Evolutionary conservation across 2,888 invertebrate species (phyloP), one percentile per base, ranked within the genome.

Genomic region (Liodrosophila aerea): DNA sequence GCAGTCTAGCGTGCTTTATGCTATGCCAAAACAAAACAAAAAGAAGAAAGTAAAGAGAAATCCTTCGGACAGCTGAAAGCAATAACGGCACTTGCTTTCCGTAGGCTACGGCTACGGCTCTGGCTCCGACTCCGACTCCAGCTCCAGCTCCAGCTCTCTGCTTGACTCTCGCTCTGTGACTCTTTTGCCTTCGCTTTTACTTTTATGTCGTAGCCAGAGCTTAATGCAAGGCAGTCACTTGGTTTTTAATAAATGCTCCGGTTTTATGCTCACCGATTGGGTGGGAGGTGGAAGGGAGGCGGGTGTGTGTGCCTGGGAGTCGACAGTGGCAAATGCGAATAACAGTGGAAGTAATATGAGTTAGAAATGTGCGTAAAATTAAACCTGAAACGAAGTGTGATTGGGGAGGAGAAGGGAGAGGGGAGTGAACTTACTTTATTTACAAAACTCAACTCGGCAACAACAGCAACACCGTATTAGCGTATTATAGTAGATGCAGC

Each of bases 231-330:
- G 22, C 53, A 57, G 49, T 61, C 64, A 54, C 46, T 68, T 54
- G 60, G 47, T 64, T 64, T 64, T 61, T 58, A 73, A 64, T 68
- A 68, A 71, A 60, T 73, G 59, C 56, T 52, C 27, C 54, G 36
- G 15, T 65, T 53, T 70, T 54, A 54, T 64, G 52, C 60, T 44
- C 27, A 16, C 44, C 30, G 39, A n/a, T 39, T 16, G 13, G n/a
- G 18, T 33, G 11, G 11, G 29, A 39, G 15, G 18, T n/a, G 29
- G n/a, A 34, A 8, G 8, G 11, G 34, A 1, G 2, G 7, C 12
- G 12, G 7, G 34, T 7, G 5, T 1, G 7, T 7, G 34, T n/a
- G 22, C 22, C 3, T 22, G 22, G 3, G 22, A 22, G 22, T 22
- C 22, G 13, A 9, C 1, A 9, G 1, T 1, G 8, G 36, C 4